Conservation (phyloP, 2,113 vertebrate genomes). For the Chlorocebus sabaeus region DNA sequence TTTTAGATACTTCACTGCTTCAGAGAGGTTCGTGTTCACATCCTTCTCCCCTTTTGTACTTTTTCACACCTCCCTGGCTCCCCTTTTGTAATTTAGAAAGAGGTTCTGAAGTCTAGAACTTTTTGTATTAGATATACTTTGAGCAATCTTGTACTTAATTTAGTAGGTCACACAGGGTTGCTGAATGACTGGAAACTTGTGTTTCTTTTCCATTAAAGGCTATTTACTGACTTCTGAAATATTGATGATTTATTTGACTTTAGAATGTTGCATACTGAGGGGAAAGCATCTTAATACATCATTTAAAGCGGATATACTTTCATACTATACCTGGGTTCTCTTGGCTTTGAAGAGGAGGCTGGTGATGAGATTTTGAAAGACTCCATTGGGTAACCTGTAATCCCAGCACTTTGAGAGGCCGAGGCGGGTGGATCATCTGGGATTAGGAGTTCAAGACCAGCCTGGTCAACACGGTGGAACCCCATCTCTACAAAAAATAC, state of each 20-base stretch:
- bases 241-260: conserved; percentile 21
- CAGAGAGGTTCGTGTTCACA: background rate
- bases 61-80: background rate
- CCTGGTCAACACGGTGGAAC: no score
- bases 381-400: background rate
- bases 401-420: no score
- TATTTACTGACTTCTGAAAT: conserved; percentile 26
- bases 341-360: background rate
- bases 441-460: no score
- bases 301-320: conserved; percentile 4
- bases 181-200: background rate
- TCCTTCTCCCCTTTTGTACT: conserved; percentile 14
- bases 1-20: background rate
- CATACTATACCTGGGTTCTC: background rate
- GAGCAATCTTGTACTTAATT: conserved; percentile 32
- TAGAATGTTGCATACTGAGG: background rate
- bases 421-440: no score
- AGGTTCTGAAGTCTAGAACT: background rate
- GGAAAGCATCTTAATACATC: background rate
- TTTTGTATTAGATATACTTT: conserved; percentile 28
- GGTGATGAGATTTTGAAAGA: background rate
- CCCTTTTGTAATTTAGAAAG: conserved; percentile 29
- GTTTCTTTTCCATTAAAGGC: background rate
- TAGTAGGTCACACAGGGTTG: background rate
- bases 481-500: no score